A percentile compares a stretch with the other conserved stretches of the same genome.
Conservation (phyloP, 2,888 invertebrate species). For the Rhamphomyia laevipes region DNA sequence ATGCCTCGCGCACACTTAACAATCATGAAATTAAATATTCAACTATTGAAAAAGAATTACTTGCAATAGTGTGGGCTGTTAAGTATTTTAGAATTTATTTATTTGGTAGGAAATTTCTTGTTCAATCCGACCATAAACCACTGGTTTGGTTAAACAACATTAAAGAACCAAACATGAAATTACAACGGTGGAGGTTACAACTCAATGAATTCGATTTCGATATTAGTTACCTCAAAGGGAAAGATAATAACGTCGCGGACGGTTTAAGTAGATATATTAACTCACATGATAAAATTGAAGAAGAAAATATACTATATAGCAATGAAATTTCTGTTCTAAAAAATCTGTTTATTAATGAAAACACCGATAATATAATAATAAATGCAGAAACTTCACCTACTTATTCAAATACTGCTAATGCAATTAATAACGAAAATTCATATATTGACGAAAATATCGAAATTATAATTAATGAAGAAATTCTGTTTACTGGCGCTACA, state of each 20-base stretch:
- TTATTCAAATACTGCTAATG: too few species aligned
- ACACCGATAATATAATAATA: not conserved
- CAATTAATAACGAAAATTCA: too few species aligned
- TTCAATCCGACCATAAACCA: too few species aligned
- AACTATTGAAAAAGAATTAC: conserved; percentile 7
- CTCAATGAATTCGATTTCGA: conserved; percentile 21
- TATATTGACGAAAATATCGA: conserved; percentile 1
- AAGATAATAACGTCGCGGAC: conserved; percentile 6
- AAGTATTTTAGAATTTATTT: too few species aligned
- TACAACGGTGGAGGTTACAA: too few species aligned
- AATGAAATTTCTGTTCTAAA: not conserved
- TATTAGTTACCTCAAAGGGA: conserved; percentile 14
- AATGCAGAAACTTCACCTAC: too few species aligned
- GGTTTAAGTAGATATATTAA: not conserved
- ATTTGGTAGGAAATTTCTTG: too few species aligned
- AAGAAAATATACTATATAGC: too few species aligned
- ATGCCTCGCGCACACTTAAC: conserved; percentile 1
- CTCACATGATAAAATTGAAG: too few species aligned
- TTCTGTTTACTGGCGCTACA: not conserved
- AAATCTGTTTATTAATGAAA: not conserved
- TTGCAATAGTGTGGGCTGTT: not conserved
- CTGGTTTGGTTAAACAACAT: too few species aligned
- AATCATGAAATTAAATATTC: conserved; percentile 2
- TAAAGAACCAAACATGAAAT: too few species aligned
- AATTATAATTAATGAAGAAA: conserved; percentile 1